Evolutionary conservation across 1,140 invertebrate genomes (phyloP).

Genomic region (Varroa destructor): DNA sequence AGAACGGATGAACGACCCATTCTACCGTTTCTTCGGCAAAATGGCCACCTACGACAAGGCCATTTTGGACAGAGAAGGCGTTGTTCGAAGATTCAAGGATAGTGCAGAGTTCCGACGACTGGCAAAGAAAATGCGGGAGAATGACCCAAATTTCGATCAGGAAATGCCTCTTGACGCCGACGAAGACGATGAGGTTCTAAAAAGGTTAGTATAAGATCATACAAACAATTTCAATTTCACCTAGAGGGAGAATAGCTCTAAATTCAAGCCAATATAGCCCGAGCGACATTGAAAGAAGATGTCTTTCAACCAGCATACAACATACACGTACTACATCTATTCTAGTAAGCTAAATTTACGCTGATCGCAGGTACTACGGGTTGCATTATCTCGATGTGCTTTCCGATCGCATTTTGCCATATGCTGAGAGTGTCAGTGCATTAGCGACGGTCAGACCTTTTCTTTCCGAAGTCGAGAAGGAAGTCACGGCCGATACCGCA

Average conservation of each 20-base stretch:
- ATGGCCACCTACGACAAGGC: background rate
- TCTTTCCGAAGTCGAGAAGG: too few relatives aligned
- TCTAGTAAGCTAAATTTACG: background rate
- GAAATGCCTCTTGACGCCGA: background rate
- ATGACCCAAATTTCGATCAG: background rate
- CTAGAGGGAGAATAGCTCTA: too few relatives aligned
- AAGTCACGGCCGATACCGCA: too few relatives aligned
- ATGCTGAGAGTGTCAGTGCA: background rate
- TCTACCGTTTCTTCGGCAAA: constrained; percentile 8
- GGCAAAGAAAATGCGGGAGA: constrained; percentile 1
- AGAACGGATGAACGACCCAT: constrained; percentile 4
- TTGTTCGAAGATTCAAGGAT: background rate
- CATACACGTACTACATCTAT: too few relatives aligned
- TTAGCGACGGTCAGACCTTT: too few relatives aligned
- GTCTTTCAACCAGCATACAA: too few relatives aligned
- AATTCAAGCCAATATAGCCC: too few relatives aligned
- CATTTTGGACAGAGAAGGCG: background rate
- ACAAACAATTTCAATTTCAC: too few relatives aligned
- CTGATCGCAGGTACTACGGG: constrained; percentile 8
- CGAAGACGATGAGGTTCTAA: constrained; percentile 8
- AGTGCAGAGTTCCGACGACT: background rate
- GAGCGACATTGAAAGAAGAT: too few relatives aligned
- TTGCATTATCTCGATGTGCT: background rate
- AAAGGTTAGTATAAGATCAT: background rate
- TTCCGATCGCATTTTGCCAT: background rate